Percentiles rank a stretch among this genome's conserved stretches.
Evolutionary conservation across 2,113 vertebrate genomes (phyloP).

Genomic region (Marmota monax): DNA sequence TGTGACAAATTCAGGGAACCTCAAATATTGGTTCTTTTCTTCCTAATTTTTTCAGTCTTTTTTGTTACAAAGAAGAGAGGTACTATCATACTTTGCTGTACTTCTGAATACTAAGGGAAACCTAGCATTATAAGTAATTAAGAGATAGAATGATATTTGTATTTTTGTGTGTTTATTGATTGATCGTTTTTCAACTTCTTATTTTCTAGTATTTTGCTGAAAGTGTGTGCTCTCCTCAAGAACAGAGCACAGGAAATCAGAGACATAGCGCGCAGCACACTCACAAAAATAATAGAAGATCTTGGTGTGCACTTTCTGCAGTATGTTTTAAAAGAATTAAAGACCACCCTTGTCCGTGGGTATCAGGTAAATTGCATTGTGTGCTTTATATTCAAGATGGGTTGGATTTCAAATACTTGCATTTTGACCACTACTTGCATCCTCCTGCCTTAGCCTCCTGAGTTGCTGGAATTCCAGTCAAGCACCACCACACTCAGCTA

Average conservation of each 20-base stretch:
- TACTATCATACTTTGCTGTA: not conserved
- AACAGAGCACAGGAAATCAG: constrained; percentile 97
- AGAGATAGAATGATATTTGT: not conserved
- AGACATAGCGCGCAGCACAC: constrained; percentile 94
- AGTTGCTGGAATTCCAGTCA: too few relatives aligned
- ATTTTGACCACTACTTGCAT: not conserved
- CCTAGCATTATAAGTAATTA: not conserved
- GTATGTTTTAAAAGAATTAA: constrained; percentile 96
- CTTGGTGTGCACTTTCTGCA: constrained; percentile 93
- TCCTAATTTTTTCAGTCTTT: not conserved
- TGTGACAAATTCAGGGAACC: not conserved
- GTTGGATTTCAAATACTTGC: not conserved
- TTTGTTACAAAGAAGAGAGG: not conserved
- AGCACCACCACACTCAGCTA: too few relatives aligned
- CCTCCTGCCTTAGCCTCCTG: too few relatives aligned
- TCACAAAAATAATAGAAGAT: constrained; percentile 95
- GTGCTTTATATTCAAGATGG: not conserved
- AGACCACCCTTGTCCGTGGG: constrained; percentile 93
- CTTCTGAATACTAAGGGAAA: not conserved
- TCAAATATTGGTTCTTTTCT: not conserved
- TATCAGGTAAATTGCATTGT: constrained; percentile 92
- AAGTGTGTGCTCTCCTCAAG: constrained; percentile 95
- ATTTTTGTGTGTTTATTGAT: not conserved
- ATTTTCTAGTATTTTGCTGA: constrained; percentile 93
- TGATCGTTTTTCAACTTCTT: constrained; percentile 40